Conservation (phyloP, 1,140 invertebrate genomes). For the Physella acuta region DNA sequence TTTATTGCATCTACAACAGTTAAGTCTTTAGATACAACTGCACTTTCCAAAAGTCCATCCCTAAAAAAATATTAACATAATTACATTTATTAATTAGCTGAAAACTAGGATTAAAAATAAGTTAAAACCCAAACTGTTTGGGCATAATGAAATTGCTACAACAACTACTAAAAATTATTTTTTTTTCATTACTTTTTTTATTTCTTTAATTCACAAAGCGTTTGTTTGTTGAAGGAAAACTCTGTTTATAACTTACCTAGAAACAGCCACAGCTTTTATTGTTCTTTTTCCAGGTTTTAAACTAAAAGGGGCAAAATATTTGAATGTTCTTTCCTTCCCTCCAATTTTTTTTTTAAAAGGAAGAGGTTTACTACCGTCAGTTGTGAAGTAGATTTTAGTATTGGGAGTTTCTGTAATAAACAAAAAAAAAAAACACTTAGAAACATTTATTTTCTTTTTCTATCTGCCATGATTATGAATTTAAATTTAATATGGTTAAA, state of each 20-base stretch:
- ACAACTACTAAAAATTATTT: not conserved
- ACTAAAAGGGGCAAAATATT: conserved; percentile 58
- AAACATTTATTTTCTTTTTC: no score
- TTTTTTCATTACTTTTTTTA: not conserved
- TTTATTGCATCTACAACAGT: conserved; percentile 46
- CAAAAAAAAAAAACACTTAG: not conserved
- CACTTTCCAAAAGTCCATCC: conserved; percentile 59
- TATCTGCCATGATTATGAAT: not conserved
- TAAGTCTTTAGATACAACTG: conserved; percentile 57
- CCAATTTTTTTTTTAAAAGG: conserved; percentile 55
- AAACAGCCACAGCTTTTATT: conserved; percentile 54
- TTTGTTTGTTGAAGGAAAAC: no score
- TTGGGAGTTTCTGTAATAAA: conserved; percentile 50
- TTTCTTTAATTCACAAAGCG: no score
- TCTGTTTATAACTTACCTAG: no score
- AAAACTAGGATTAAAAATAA: no score
- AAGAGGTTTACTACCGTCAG: conserved; percentile 59
- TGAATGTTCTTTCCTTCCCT: conserved; percentile 55
- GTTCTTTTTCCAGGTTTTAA: conserved; percentile 58
- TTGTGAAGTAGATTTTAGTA: conserved; percentile 59
- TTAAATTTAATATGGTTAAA: not conserved
- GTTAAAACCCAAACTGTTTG: not conserved
- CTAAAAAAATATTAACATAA: conserved; percentile 39
- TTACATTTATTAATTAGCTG: no score
- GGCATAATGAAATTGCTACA: not conserved